Evolutionary conservation across 1,140 invertebrate species (phyloP).

Genomic region (Neodiprion virginianus): DNA sequence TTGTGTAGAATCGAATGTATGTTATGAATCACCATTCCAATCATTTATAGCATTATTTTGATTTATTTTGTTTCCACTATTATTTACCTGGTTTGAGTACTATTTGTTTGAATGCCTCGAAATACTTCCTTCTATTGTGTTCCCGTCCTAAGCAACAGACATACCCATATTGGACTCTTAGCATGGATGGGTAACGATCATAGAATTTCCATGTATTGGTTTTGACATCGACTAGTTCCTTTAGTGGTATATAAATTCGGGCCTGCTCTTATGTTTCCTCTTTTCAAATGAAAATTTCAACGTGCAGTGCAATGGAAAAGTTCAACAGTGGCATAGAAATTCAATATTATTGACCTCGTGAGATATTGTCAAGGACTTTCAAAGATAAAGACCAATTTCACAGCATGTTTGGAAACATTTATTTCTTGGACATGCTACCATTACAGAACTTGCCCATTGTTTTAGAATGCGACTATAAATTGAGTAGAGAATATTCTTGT

Average conservation of each 20-base stretch:
- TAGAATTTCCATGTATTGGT: neutral
- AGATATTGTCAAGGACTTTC: no score
- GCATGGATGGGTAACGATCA: neutral
- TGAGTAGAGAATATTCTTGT: conserved; percentile 30
- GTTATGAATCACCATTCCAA: conserved; percentile 10
- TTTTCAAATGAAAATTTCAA: neutral
- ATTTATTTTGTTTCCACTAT: conserved; percentile 6
- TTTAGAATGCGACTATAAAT: neutral
- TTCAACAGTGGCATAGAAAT: neutral
- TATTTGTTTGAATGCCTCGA: conserved; percentile 28
- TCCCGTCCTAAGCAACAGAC: neutral
- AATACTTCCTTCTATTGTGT: conserved; percentile 12
- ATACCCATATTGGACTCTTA: neutral
- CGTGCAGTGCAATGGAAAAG: neutral
- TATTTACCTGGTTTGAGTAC: conserved; percentile 13
- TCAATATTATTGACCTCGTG: no score
- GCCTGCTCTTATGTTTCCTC: neutral
- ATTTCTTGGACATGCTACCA: neutral
- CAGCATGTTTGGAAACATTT: no score
- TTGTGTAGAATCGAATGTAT: neutral
- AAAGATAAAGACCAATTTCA: no score
- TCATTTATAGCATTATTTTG: conserved; percentile 18
- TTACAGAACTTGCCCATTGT: neutral
- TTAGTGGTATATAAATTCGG: neutral
- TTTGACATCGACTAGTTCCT: neutral